phyloP scores from a whole-genome alignment of 2,888 invertebrate species.

The Incurvaria masculella region DNA sequence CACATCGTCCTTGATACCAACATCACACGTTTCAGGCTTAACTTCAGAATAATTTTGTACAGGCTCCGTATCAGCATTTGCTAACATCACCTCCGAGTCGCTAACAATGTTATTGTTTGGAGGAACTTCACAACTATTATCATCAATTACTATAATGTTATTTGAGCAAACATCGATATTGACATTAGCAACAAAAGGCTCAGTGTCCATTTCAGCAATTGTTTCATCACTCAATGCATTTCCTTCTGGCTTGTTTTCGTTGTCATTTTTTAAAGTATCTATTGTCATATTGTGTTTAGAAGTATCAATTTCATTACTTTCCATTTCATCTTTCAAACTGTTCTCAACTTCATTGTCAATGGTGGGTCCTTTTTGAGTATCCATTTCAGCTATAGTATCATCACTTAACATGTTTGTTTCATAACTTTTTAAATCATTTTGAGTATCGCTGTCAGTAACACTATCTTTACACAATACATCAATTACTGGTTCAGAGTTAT shows the following conservation, averaged over 20 bases:
- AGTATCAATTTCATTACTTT: neutral
- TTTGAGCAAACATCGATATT: conserved; percentile 30
- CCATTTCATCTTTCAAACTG: neutral
- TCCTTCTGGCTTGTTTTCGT: neutral
- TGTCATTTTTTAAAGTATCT: neutral
- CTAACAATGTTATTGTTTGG: neutral
- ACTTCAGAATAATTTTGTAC: neutral
- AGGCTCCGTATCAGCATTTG: conserved; percentile 9
- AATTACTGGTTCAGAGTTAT: too few species aligned
- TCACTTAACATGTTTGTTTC: neutral
- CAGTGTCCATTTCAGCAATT: conserved; percentile 9
- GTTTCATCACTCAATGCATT: neutral
- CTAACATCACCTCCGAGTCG: conserved; percentile 1
- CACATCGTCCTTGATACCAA: neutral
- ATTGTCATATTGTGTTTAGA: neutral
- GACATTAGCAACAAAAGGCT: conserved; percentile 22
- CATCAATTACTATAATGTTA: conserved; percentile 25
- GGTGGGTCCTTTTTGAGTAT: neutral
- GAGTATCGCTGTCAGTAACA: neutral
- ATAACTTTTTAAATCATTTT: neutral
- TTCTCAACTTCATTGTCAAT: neutral
- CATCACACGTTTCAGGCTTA: neutral
- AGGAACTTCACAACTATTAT: conserved; percentile 8
- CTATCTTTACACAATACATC: too few species aligned
- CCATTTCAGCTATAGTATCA: neutral